Base-by-base conservation (phyloP, 2,113 vertebrate genomes). In the Polyodon spathula region DNA sequence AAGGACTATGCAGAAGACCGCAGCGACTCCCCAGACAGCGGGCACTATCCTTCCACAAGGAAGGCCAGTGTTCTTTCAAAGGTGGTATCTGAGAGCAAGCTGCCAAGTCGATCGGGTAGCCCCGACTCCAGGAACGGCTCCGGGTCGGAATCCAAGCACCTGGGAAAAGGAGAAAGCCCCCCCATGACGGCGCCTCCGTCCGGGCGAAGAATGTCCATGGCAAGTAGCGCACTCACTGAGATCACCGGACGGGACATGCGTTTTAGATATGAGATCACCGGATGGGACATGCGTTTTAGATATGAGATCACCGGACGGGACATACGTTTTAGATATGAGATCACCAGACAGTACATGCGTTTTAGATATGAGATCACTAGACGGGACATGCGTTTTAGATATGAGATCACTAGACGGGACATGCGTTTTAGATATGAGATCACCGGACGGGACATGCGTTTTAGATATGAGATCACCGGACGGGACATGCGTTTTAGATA, bases 181-280 rank as follows among this genome's bases (percentile, higher is more conserved):
- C 63, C 71, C 3, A 48, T 75, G 59, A 81, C 84, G n/a, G 86
- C 86, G 0, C 87, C 85, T 8, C 81, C 87, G 27, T 52, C 75
- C 57, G 90, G 84, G 11, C 86, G 88, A 58, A 89, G 90, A 74
- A 82, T 91, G 78, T 95, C 93, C 40, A 93, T 96, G 91, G 93
- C 91, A 82, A 93, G 91, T 91, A 85, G 69, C 74, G 61, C 59
- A 64, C n/a, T n/a, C n/a, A n/a, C n/a, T n/a, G n/a, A n/a, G n/a
- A n/a, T n/a, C n/a, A n/a, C n/a, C n/a, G n/a, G n/a, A 71, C 61
- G 37, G 40, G 64, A 58, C 66, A 61, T 15, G 63, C 56, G 27
- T 27, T 17, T 65, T 64, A 41, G 73, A 74, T 56, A 62, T 65
- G 10, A 44, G n/a, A n/a, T n/a, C n/a, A n/a, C n/a, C n/a, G n/a